Percentiles rank a stretch among this genome's conserved stretches.
phyloP scores from a whole-genome alignment of 2,113 vertebrate species.

The Microcebus tavaratra region DNA sequence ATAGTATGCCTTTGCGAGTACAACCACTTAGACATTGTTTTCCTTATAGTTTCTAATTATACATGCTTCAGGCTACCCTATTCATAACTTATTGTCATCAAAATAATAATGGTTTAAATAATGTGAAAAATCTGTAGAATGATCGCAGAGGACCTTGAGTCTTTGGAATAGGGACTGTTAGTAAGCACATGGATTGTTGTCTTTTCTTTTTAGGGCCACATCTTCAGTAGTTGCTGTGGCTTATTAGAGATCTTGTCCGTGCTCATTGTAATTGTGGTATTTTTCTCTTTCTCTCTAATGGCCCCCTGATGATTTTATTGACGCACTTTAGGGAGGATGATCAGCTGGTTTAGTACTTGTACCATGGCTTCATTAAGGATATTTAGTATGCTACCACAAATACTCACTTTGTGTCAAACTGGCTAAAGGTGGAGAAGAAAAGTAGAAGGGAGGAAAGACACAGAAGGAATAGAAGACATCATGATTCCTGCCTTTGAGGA shows the following conservation, averaged over 20 bases:
- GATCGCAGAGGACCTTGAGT: neutral
- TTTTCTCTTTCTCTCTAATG: constrained; percentile 63
- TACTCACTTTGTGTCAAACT: constrained; percentile 44
- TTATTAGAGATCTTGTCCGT: constrained; percentile 45
- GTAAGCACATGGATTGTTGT: neutral
- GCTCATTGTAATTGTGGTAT: constrained; percentile 48
- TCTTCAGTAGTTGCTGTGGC: neutral
- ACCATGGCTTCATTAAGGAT: constrained; percentile 74
- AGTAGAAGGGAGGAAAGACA: neutral
- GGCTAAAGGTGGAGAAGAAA: neutral
- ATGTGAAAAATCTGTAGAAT: neutral
- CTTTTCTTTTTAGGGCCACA: neutral
- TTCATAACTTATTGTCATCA: neutral
- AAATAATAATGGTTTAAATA: neutral
- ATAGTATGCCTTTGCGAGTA: neutral
- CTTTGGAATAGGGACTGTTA: neutral
- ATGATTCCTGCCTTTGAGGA: neutral
- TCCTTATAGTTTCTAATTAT: neutral
- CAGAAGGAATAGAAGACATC: neutral
- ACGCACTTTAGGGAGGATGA: constrained; percentile 68
- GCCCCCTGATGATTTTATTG: constrained; percentile 78
- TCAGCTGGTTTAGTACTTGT: constrained; percentile 66
- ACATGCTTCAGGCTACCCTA: neutral
- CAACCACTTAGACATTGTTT: neutral
- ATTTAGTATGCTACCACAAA: constrained; percentile 54